Percentiles rank a stretch among this genome's conserved stretches.
phyloP scores from a whole-genome alignment of 2,888 invertebrate genomes.

The Xestia rhomboidea region DNA sequence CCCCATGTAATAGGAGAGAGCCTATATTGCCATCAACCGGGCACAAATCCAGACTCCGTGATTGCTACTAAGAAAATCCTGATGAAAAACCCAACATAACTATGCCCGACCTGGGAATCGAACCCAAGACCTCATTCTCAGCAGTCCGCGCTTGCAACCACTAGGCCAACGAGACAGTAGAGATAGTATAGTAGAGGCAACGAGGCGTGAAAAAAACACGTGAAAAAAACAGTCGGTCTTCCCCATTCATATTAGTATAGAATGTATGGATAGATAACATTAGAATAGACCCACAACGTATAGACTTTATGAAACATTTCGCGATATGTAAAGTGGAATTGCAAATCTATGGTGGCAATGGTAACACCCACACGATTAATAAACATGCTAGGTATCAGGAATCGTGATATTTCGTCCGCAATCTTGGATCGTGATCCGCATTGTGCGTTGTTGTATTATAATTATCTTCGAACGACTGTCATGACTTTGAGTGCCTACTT shows the following conservation, averaged over 20 bases:
- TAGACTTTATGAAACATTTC: constrained; percentile 35
- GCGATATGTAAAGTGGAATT: constrained; percentile 39
- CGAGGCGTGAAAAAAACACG: no score
- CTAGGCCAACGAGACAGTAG: background rate
- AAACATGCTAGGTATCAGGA: constrained; percentile 27
- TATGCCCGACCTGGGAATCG: background rate
- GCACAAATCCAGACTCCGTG: no score
- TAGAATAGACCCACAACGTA: constrained; percentile 38
- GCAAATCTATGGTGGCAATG: constrained; percentile 20
- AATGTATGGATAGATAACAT: constrained; percentile 21
- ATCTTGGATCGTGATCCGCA: constrained; percentile 34
- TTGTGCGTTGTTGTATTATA: constrained; percentile 24
- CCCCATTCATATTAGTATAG: background rate
- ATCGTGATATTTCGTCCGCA: constrained; percentile 46
- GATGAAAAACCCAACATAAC: background rate
- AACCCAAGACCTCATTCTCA: background rate
- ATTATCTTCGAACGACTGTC: constrained; percentile 9
- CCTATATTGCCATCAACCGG: no score
- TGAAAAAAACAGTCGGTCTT: background rate
- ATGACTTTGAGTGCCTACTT: background rate
- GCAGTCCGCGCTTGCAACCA: background rate
- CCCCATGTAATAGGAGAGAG: no score
- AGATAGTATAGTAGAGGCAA: no score
- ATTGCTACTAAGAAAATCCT: no score
- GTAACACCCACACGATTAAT: constrained; percentile 42